Percentiles rank a stretch among this genome's conserved stretches.
phyloP scores from a whole-genome alignment of 1,140 invertebrate species.

The Papilio dardanus region DNA sequence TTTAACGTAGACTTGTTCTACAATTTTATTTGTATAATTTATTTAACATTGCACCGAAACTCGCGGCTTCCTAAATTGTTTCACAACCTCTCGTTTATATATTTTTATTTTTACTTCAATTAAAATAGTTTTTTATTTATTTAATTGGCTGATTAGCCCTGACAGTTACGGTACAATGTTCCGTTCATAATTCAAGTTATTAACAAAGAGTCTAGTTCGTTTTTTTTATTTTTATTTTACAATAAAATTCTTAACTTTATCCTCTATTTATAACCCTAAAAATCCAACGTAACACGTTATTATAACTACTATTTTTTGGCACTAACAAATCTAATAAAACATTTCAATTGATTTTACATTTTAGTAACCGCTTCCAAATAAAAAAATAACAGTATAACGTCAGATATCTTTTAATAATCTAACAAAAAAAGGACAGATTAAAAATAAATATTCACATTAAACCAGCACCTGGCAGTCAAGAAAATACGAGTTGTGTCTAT shows the following conservation, averaged over 20 bases:
- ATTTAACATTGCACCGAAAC: slow-evolving; percentile 62
- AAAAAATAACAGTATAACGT: neutral
- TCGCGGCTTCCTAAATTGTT: slow-evolving; percentile 59
- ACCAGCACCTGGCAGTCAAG: neutral
- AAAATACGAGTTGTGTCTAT: neutral
- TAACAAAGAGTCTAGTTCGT: slow-evolving; percentile 79
- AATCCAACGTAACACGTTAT: slow-evolving; percentile 73
- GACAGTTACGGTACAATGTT: slow-evolving; percentile 54
- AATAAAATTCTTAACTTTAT: slow-evolving; percentile 75
- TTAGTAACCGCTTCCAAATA: slow-evolving; percentile 45
- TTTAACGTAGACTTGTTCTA: slow-evolving; percentile 64
- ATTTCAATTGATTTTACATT: slow-evolving; percentile 60
- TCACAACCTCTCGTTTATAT: slow-evolving; percentile 76
- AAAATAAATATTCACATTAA: neutral
- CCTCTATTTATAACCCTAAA: slow-evolving; percentile 72
- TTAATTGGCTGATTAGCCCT: slow-evolving; percentile 73
- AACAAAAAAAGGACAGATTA: neutral
- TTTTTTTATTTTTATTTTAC: slow-evolving; percentile 72
- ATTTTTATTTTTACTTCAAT: slow-evolving; percentile 54
- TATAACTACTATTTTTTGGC: slow-evolving; percentile 76
- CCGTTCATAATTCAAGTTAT: slow-evolving; percentile 63
- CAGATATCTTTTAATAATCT: neutral
- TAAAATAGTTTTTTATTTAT: slow-evolving; percentile 73
- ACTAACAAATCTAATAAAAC: slow-evolving; percentile 79
- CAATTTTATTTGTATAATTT: slow-evolving; percentile 69